Conservation (phyloP, 2,888 invertebrate species). For the Chaitophorus viminalis region DNA sequence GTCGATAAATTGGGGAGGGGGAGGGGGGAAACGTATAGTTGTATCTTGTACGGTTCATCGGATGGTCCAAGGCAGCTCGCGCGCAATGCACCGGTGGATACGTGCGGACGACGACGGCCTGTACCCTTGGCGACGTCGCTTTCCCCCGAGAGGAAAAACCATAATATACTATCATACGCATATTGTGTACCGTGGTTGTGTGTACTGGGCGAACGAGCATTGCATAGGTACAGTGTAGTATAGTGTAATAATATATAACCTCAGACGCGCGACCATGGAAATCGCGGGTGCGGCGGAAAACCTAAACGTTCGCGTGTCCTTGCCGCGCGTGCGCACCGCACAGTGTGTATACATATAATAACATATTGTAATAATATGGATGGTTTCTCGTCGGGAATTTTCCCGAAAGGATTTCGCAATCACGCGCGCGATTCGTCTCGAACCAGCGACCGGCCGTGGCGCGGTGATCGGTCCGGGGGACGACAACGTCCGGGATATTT, state of each 20-base stretch:
- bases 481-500: conserved; percentile 45
- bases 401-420: conserved; percentile 32
- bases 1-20: background rate
- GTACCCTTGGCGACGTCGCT: conserved; percentile 51
- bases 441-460: conserved; percentile 15
- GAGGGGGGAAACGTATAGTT: no score
- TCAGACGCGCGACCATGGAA: conserved; percentile 50
- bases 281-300: conserved; percentile 10
- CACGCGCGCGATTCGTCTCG: conserved; percentile 48
- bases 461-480: background rate
- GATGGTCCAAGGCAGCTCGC: conserved; percentile 57
- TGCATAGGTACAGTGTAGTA: no score
- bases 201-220: no score
- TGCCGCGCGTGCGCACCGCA: conserved; percentile 1
- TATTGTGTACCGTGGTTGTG: no score
- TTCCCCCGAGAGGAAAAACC: conserved; percentile 36
- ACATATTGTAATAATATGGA: no score
- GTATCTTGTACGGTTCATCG: conserved; percentile 31
- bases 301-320: conserved; percentile 23
- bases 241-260: no score
- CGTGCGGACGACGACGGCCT: background rate
- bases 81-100: conserved; percentile 36
- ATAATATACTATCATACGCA: no score
- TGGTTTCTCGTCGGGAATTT: conserved; percentile 54
- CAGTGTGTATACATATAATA: no score